Evolutionary conservation across 2,113 vertebrate genomes (phyloP).

Genomic region (Pseudois nayaur): DNA sequence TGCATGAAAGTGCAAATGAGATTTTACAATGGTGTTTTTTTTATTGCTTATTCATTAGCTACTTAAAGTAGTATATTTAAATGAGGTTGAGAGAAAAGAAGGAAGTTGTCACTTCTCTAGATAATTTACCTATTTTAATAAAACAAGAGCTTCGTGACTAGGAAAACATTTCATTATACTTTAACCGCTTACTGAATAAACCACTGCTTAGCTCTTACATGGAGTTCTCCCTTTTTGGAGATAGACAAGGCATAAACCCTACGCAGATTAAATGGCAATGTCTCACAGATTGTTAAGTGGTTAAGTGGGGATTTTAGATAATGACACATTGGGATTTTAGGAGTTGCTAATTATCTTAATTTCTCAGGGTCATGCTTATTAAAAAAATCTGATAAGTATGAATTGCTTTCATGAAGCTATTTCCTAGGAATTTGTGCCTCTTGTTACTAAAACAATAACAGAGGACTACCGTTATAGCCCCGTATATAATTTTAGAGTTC

Average conservation of each 20-base stretch:
- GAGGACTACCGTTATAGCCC: not conserved
- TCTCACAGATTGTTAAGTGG: not conserved
- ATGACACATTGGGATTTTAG: not conserved
- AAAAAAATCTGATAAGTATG: not conserved
- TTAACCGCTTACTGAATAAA: constrained; percentile 2
- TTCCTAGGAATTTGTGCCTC: not conserved
- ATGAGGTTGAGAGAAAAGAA: constrained; percentile 31
- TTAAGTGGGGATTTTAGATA: not conserved
- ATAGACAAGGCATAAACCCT: not conserved
- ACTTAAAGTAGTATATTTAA: constrained; percentile 37
- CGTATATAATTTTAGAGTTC: not conserved
- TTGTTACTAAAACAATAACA: not conserved
- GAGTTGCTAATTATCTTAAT: not conserved
- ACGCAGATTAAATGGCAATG: not conserved
- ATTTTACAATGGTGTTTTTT: not conserved
- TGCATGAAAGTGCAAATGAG: not conserved
- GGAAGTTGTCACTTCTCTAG: constrained; percentile 41
- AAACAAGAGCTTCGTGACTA: constrained; percentile 26
- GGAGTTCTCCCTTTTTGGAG: constrained; percentile 15
- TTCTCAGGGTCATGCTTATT: not conserved
- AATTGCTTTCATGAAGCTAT: not conserved
- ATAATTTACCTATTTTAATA: constrained; percentile 15
- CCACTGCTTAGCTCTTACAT: constrained; percentile 33
- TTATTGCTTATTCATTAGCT: constrained; percentile 1
- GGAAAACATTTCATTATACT: constrained; percentile 20